Base-by-base conservation (phyloP, 2,888 invertebrate genomes). In the Aphidoletes aphidimyza region DNA sequence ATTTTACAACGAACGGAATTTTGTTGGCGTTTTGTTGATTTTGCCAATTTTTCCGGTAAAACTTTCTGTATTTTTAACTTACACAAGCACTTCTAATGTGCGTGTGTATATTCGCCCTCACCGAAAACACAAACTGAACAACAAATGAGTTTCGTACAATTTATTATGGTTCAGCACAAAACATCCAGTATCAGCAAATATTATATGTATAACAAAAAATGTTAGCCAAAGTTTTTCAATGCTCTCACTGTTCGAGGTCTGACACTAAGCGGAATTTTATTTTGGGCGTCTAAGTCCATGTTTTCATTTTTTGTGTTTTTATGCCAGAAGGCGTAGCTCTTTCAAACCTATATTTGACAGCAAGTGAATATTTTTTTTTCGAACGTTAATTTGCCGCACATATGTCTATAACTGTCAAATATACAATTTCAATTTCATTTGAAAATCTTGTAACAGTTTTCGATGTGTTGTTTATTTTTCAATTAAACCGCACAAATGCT, bases 121-220 rank as follows among this genome's bases (percentile, higher is more conserved):
- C 69, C 54, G 3, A 30, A 69, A 34, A 69, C 30, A 1, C 22
- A 54, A 54, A 26, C 69, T n/a, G n/a, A 30, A 69, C 54, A 54
- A 69, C 30, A 69, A 69, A 69, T 69, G 69, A 30, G 30, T 69
- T 69, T 69, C 69, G 8, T 9, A 30, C 14, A 34, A 69, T 30
- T 30, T 69, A 30, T 30, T 69, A 69, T 69, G 69, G 30, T 69
- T 69, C 69, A 69, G 69, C 69, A 69, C n/a, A 69, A 34, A 69
- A 69, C 30, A 69, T 69, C 69, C 69, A 69, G 30, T 69, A 69
- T 69, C 69, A 69, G 14, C 34, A 30, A 69, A 69, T 69, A 30
- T 69, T 30, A 69, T 30, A 69, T 69, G 69, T 26, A 69, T 69
- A 69, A 30, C 11, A 69, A n/a, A n/a, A n/a, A n/a, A n/a, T n/a